Evolutionary conservation across 2,888 invertebrate genomes (phyloP).

Genomic region (Chorisops tibialis): DNA sequence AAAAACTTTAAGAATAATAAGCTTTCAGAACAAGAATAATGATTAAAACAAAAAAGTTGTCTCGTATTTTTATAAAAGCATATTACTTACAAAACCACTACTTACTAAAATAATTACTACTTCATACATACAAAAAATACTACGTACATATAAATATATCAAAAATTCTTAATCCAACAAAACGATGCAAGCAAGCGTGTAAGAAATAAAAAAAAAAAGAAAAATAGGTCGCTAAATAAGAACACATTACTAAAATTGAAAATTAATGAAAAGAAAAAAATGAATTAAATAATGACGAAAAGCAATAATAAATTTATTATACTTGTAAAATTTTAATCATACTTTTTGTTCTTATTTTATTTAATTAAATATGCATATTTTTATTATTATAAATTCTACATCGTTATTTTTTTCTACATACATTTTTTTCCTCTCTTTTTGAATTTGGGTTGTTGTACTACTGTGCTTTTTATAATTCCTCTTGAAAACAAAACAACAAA

Average conservation of each 20-base stretch:
- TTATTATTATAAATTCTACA: too few relatives aligned
- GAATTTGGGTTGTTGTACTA: too few relatives aligned
- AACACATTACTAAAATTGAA: background rate
- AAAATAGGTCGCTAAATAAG: background rate
- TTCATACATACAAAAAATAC: slow-evolving; percentile 24
- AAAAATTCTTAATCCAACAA: slow-evolving; percentile 32
- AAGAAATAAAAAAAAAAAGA: slow-evolving; percentile 34
- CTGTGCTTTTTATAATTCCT: slow-evolving; percentile 11
- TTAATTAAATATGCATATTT: slow-evolving; percentile 4
- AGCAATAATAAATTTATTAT: slow-evolving; percentile 17
- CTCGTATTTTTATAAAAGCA: slow-evolving; percentile 33
- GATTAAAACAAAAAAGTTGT: slow-evolving; percentile 22
- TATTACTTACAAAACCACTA: slow-evolving; percentile 25
- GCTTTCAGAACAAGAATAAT: slow-evolving; percentile 7
- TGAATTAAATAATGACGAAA: slow-evolving; percentile 21
- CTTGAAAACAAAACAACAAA: too few relatives aligned
- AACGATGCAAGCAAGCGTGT: slow-evolving; percentile 30
- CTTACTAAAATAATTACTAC: slow-evolving; percentile 25
- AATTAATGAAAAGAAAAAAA: slow-evolving; percentile 5
- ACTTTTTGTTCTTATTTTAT: background rate
- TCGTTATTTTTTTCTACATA: slow-evolving; percentile 11
- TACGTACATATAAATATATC: slow-evolving; percentile 32
- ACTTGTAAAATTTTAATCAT: slow-evolving; percentile 22
- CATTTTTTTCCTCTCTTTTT: slow-evolving; percentile 11
- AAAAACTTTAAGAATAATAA: slow-evolving; percentile 9